These are phyloP conservation scores for Odocoileus virginianus DNA, from an alignment of 2,113 vertebrate species.

Conservation along the genomic window DNA sequence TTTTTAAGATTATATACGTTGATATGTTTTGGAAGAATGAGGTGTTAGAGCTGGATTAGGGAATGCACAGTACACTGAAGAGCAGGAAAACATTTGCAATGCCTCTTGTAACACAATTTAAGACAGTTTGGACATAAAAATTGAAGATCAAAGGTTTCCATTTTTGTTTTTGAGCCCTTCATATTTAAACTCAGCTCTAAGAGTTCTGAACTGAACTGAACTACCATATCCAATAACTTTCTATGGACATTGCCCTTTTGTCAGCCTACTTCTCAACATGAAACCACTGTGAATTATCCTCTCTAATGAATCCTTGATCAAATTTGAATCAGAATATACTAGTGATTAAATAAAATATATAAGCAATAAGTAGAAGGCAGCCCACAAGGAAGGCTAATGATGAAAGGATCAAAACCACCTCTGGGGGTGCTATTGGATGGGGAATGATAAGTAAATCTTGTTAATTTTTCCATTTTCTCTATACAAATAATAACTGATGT, in stretches of 20 bases:
- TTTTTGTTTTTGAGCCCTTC: background rate
- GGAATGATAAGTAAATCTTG: background rate
- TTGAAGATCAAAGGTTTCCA: background rate
- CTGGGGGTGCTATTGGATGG: background rate
- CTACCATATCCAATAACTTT: background rate
- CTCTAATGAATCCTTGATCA: background rate
- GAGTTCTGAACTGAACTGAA: too few species aligned
- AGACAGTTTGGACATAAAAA: background rate
- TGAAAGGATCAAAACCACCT: background rate
- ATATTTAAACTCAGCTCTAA: background rate
- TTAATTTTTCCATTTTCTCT: background rate
- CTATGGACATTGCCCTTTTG: background rate
- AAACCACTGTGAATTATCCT: background rate
- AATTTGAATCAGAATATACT: background rate
- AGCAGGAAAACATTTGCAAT: background rate
- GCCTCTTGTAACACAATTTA: background rate
- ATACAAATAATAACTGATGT: background rate
- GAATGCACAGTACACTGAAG: background rate
- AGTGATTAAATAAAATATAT: background rate
- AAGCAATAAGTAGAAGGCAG: background rate
- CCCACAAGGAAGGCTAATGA: background rate
- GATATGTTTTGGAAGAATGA: background rate
- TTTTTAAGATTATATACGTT: background rate
- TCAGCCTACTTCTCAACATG: background rate
- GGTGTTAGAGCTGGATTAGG: background rate